Conservation (phyloP, 2,888 invertebrate species). For the Ophion obscuratus region DNA sequence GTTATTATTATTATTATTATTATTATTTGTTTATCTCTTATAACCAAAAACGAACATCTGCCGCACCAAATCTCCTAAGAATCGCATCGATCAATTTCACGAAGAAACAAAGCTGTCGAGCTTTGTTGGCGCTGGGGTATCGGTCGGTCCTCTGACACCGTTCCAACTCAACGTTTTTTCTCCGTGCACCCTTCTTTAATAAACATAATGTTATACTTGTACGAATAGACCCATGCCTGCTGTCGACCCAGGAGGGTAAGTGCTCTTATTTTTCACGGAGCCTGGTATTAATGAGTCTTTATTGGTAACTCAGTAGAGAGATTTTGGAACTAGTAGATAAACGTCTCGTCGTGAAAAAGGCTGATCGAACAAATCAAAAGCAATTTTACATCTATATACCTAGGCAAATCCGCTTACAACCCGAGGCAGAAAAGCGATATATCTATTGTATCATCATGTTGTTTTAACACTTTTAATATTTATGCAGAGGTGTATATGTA, state of each 20-base stretch:
- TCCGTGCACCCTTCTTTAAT: constrained; percentile 31
- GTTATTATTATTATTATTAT: not conserved
- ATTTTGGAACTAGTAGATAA: constrained; percentile 57
- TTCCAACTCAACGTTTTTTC: constrained; percentile 2
- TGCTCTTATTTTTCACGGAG: constrained; percentile 74
- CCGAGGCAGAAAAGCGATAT: constrained; percentile 12
- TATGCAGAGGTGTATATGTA: not conserved
- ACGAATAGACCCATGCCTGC: constrained; percentile 80
- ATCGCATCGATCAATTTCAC: not conserved
- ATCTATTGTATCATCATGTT: constrained; percentile 5
- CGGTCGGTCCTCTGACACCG: not conserved
- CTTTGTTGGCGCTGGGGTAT: not conserved
- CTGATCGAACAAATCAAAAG: not conserved
- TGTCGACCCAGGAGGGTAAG: constrained; percentile 82
- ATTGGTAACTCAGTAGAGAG: constrained; percentile 53
- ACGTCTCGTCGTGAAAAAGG: constrained; percentile 5
- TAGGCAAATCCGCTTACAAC: not conserved
- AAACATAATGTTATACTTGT: constrained; percentile 66
- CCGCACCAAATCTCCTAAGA: not conserved
- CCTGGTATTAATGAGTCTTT: constrained; percentile 65
- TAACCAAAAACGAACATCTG: not conserved
- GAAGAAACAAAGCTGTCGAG: not conserved
- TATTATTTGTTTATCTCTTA: not conserved
- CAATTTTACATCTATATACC: constrained; percentile 9
- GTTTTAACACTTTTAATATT: constrained; percentile 10